These are phyloP conservation scores for Hylomyscus alleni DNA, from an alignment of 2,797 vertebrate species.

Conservation along the genomic window DNA sequence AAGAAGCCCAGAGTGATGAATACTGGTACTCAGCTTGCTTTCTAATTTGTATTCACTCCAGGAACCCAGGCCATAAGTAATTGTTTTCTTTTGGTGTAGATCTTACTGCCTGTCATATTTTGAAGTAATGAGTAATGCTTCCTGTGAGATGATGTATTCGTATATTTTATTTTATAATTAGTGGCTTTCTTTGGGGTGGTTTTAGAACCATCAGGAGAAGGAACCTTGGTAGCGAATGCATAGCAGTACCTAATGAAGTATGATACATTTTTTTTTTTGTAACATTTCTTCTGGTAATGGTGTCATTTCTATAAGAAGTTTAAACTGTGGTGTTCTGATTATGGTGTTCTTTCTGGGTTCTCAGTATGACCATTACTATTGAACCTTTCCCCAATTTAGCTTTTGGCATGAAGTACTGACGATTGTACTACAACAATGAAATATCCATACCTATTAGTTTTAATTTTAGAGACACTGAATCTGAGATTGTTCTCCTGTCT, in stretches of 20 bases:
- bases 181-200: background rate
- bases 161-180: background rate
- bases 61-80: too few relatives aligned
- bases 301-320: background rate
- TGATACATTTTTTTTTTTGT: too few relatives aligned
- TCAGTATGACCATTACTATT: background rate
- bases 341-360: slow-evolving; percentile 5
- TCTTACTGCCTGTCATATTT: background rate
- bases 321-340: too few relatives aligned
- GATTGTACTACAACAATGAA: background rate
- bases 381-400: background rate
- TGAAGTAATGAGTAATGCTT: background rate
- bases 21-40: background rate
- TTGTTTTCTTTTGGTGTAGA: background rate
- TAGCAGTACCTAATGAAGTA: too few relatives aligned
- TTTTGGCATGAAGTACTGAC: background rate
- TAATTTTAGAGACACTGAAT: background rate
- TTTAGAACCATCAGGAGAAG: too few relatives aligned
- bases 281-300: background rate
- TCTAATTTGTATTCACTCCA: background rate
- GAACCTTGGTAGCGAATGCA: background rate
- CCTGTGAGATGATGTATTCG: too few relatives aligned
- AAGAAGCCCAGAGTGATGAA: background rate
- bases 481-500: background rate
- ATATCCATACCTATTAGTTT: background rate